Evolutionary conservation across 1,140 invertebrate genomes (phyloP), one percentile per base, ranked within the genome.

Genomic region (Hermetia illucens): DNA sequence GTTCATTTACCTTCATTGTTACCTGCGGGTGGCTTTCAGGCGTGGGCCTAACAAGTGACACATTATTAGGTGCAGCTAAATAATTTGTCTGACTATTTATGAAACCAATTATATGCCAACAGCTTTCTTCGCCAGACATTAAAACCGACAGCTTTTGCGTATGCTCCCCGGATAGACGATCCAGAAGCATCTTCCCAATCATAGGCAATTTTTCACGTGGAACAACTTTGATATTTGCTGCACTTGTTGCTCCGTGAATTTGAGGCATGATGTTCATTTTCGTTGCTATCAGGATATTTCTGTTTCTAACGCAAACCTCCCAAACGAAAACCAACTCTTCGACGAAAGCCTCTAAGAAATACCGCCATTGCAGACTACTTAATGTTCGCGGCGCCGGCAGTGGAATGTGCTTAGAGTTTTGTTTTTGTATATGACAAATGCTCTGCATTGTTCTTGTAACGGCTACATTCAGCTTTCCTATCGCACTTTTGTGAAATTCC

Each of bases 361-460:
- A 53, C 0, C 48, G 45, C 58, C 58, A 60, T 29, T 52, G 50
- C 10, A 59, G 53, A 10, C 55, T 55, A 39, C 52, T 56, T 0
- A 60, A 38, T 3, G 58, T 58, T 37, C 58, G 51, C 17, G 50
- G 47, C 34, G 52, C 55, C n/a, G 55, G 55, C 1, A 46, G 21
- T 0, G 55, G 55, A 4, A 58, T 58, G 2, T 10, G 5, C 8
- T n/a, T 9, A 5, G 4, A 21, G 3, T 16, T 16, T 8, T 5
- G 10, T 21, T 33, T 8, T 25, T 33, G 31, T 15, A 17, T 24
- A 17, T 9, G 3, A 22, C 17, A 17, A n/a, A 39, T 33, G 5
- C 13, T 21, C 3, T 39, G 30, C 38, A 39, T 39, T 16, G 30
- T 24, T 6, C 24, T 13, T 5, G 30, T 22, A 8, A 39, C 21